Percentiles rank a stretch among this genome's conserved stretches.
Conservation (phyloP, 64 coral and sea anemone species). For the Cladopsammia gracilis region DNA sequence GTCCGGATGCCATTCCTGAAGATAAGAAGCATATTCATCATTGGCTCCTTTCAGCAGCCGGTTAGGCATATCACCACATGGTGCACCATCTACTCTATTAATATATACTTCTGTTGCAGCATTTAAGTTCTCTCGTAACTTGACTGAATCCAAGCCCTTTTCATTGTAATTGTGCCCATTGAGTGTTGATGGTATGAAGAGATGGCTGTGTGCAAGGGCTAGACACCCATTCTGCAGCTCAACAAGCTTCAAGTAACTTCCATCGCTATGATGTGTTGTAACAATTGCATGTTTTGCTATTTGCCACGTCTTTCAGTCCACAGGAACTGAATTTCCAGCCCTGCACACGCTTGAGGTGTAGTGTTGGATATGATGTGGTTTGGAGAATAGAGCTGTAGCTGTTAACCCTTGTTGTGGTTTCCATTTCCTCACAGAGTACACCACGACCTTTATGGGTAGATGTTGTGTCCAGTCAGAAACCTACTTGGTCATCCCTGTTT, state of each 20-base stretch:
- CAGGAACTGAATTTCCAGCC: constrained; percentile 38
- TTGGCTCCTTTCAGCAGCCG: constrained; percentile 16
- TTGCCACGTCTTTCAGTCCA: constrained; percentile 30
- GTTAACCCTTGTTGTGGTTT: constrained; percentile 54
- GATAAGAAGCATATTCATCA: constrained; percentile 35
- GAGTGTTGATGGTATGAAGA: constrained; percentile 74
- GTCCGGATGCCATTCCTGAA: constrained; percentile 27
- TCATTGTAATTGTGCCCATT: constrained; percentile 56
- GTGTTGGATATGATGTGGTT: constrained; percentile 57
- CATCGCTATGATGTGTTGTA: constrained; percentile 46
- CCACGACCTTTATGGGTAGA: constrained; percentile 57
- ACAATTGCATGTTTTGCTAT: constrained; percentile 39
- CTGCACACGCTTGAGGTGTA: constrained; percentile 42
- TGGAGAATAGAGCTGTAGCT: constrained; percentile 44
- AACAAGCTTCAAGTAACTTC: constrained; percentile 45
- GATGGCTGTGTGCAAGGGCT: constrained; percentile 38
- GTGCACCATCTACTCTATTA: constrained; percentile 1
- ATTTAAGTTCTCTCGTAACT: too few relatives aligned
- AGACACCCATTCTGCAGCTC: constrained; percentile 68
- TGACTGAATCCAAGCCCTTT: constrained; percentile 26
- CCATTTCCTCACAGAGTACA: constrained; percentile 15
- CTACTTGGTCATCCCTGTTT: constrained; percentile 65
- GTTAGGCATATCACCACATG: constrained; percentile 55
- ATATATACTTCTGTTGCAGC: too few relatives aligned
- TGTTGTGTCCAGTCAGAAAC: constrained; percentile 33